Evolutionary conservation across 2,888 invertebrate species (phyloP).

Genomic region (Heteropelma amictum): DNA sequence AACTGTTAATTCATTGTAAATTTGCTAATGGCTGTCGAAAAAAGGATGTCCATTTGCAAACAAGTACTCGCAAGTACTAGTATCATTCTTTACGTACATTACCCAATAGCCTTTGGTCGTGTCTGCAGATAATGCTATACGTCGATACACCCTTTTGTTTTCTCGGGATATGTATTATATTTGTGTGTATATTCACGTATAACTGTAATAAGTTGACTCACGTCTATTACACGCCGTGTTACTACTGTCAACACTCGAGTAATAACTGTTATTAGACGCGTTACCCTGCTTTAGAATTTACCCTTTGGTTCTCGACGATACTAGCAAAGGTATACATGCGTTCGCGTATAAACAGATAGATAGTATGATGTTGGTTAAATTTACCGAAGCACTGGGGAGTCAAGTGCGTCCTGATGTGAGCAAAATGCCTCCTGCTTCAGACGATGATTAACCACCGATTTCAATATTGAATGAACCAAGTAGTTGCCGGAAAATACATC

Average conservation of each 20-base stretch:
- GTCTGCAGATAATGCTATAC: slow-evolving; percentile 13
- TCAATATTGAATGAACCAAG: slow-evolving; percentile 8
- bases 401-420: slow-evolving; percentile 26
- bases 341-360: slow-evolving; percentile 5
- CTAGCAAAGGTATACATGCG: slow-evolving; percentile 30
- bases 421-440: neutral
- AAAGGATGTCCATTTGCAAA: too few relatives aligned
- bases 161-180: slow-evolving; percentile 48
- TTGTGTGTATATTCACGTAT: slow-evolving; percentile 16
- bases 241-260: slow-evolving; percentile 73
- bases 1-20: too few relatives aligned
- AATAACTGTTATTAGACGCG: slow-evolving; percentile 74
- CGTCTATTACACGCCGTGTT: slow-evolving; percentile 69
- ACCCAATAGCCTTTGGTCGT: neutral
- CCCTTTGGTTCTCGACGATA: slow-evolving; percentile 55
- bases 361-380: slow-evolving; percentile 9
- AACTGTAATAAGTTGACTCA: slow-evolving; percentile 44
- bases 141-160: too few relatives aligned
- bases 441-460: slow-evolving; percentile 21
- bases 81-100: too few relatives aligned
- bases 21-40: too few relatives aligned
- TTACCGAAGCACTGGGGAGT: slow-evolving; percentile 11
- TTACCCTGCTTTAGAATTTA: slow-evolving; percentile 54
- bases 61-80: too few relatives aligned
- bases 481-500: neutral